Base-by-base conservation (phyloP, 2,113 vertebrate species). In the Nematolebias whitei region DNA sequence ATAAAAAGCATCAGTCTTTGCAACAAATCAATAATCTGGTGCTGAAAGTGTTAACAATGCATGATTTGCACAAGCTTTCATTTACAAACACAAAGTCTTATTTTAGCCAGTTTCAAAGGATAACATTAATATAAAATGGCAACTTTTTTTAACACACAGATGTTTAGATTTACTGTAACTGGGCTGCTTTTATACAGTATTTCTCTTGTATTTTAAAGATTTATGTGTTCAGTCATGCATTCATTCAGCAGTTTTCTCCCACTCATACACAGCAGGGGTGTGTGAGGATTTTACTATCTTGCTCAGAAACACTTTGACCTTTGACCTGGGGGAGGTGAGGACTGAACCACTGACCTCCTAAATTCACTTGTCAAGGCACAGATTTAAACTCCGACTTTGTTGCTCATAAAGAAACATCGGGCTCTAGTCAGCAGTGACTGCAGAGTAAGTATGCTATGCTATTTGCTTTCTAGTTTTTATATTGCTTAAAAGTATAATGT, bases 1-100 rank as follows among this genome's bases (percentile, higher is more conserved):
- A 81, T 71, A 74, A 83, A 78, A 82, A 80, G 68, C 58, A 77
- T 75, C 74, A 71, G 74, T 79, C 51, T 35, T 68, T 4, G 3
- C 26, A 29, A 75, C 43, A 65, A 29, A 29, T 29, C 26, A 29
- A 62, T 84, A 70, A 80, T 74, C 56, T 78, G 69, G 66, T 15
- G 15, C 72, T 57, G 49, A 23, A 49, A 55, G 56, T 51, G 43
- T 49, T 66, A 68, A 69, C 53, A 16, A 55, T 56, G 68, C 49
- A 5, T 13, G 15, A 45, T 45, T 16, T 45, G n/a, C 43, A 45
- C 8, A 18, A 6, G 9, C 18, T n/a, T n/a, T n/a, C 9, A 45
- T 18, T 45, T 5, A 45, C 40, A 41, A 39, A 39, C 38, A 39
- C 5, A 39, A 19, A 45, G 43, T 45, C 18, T n/a, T 18, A 45